These are phyloP conservation scores for Lasiurus cinereus DNA, from an alignment of 2,113 vertebrate species.

Conservation along the genomic window DNA sequence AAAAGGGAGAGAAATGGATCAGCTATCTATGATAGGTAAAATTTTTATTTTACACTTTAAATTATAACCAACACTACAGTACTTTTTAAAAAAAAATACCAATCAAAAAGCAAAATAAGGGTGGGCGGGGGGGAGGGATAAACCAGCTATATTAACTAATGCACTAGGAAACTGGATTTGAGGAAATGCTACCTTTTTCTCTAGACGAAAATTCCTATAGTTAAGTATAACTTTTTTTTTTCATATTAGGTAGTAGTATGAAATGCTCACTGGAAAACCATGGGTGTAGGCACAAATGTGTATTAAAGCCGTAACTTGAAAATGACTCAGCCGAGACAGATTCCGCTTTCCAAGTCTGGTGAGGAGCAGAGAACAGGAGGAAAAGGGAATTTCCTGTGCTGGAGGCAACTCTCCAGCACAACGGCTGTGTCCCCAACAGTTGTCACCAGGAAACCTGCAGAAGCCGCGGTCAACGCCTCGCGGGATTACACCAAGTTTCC, in stretches of 20 bases:
- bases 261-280: neutral
- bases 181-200: neutral
- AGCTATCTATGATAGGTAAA: neutral
- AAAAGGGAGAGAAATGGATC: neutral
- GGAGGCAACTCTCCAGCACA: neutral
- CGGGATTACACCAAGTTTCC: neutral
- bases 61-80: neutral
- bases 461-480: neutral
- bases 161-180: neutral
- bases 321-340: neutral
- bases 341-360: neutral
- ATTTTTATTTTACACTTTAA: slow-evolving; percentile 39
- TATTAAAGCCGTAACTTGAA: neutral
- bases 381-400: neutral
- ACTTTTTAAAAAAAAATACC: neutral
- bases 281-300: neutral
- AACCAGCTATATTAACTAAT: neutral
- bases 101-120: neutral
- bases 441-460: neutral
- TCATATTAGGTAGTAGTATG: neutral
- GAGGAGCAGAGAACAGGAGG: neutral
- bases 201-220: neutral
- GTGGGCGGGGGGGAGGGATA: neutral
- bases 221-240: slow-evolving; percentile 11
- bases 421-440: neutral